Percentiles rank a stretch among this genome's conserved stretches.
Conservation (phyloP, 30 jellyfish, hydroid and myxozoan genomes). For the Clytia hemisphaerica region DNA sequence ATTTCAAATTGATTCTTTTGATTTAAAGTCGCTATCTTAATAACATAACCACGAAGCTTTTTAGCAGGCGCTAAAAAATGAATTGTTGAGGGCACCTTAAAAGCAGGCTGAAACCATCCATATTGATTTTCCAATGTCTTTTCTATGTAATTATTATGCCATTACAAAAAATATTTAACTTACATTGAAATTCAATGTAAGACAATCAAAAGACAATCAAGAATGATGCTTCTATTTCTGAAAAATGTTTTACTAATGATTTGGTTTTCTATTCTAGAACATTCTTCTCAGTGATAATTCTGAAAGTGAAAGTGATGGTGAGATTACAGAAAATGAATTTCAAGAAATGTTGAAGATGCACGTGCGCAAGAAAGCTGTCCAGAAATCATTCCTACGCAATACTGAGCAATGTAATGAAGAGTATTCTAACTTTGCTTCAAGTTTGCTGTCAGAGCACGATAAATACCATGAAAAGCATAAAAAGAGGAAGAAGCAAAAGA, state of each 20-base stretch:
- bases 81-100: too few relatives aligned
- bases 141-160: too few relatives aligned
- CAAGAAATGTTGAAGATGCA: constrained; percentile 74
- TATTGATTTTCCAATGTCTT: too few relatives aligned
- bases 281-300: constrained; percentile 62
- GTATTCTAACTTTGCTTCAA: constrained; percentile 70
- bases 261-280: constrained; percentile 20
- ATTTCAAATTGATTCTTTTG: too few relatives aligned
- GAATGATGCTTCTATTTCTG: too few relatives aligned
- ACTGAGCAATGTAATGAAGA: constrained; percentile 52
- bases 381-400: constrained; percentile 32
- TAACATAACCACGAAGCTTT: too few relatives aligned
- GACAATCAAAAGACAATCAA: too few relatives aligned
- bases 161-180: neutral
- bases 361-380: constrained; percentile 45
- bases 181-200: neutral
- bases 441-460: constrained; percentile 76
- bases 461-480: constrained; percentile 58
- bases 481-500: constrained; percentile 39
- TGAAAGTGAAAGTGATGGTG: constrained; percentile 44
- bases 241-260: neutral
- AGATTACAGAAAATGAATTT: constrained; percentile 56
- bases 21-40: too few relatives aligned
- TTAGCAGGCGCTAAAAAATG: too few relatives aligned
- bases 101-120: too few relatives aligned